Conservation (phyloP, 2,113 vertebrate species). For the Sisor rabdophorus region DNA sequence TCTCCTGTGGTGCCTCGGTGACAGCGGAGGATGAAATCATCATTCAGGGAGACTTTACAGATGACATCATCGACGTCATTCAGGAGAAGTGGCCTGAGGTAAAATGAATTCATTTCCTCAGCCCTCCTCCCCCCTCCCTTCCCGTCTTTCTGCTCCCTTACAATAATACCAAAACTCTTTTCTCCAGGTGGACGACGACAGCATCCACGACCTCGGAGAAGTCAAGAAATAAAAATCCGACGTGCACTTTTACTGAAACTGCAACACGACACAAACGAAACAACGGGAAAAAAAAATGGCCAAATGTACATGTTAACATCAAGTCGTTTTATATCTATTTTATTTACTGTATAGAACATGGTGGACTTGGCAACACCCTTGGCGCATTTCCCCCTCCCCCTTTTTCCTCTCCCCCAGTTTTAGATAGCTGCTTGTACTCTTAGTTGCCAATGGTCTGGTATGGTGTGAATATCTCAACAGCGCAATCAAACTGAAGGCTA, state of each 20-base stretch:
- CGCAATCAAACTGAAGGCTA: constrained; percentile 78
- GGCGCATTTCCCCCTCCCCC: constrained; percentile 58
- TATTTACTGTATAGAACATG: constrained; percentile 80
- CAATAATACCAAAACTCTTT: constrained; percentile 12
- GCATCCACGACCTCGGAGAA: constrained; percentile 97
- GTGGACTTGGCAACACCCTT: constrained; percentile 73
- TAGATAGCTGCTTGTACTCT: constrained; percentile 80
- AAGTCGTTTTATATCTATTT: constrained; percentile 78
- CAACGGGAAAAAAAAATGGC: constrained; percentile 61
- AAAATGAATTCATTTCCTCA: neutral
- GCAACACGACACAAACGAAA: constrained; percentile 68
- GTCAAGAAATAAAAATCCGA: constrained; percentile 91
- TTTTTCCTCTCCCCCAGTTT: constrained; percentile 64
- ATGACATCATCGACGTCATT: constrained; percentile 97
- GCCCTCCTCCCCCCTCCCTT: too few relatives aligned
- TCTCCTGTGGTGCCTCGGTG: constrained; percentile 97
- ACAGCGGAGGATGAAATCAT: constrained; percentile 98
- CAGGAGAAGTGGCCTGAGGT: constrained; percentile 99
- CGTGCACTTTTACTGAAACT: constrained; percentile 80
- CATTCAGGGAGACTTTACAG: constrained; percentile 99
- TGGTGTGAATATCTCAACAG: constrained; percentile 72
- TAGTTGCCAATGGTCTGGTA: constrained; percentile 87
- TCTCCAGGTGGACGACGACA: constrained; percentile 92
- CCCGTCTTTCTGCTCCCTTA: too few relatives aligned
- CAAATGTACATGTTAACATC: constrained; percentile 74